Base-by-base conservation (phyloP, 2,888 invertebrate genomes). In the Odontocerum albicorne region DNA sequence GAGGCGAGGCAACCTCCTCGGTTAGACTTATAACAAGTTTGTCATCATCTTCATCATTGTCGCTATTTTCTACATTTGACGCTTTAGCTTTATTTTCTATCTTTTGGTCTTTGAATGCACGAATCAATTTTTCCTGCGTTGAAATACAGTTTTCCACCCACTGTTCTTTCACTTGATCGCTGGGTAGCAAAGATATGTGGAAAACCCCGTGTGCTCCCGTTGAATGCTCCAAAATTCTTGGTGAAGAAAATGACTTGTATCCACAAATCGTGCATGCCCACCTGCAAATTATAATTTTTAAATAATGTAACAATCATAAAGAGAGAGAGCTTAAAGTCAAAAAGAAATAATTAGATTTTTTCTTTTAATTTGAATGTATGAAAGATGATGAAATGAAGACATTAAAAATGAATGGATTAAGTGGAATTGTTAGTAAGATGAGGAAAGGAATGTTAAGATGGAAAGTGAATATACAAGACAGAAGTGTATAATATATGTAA, bases 181-280 rank as follows among this genome's bases (percentile, higher is more conserved):
- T 65, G 1, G 77, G 70, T 7, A 82, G 66, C 39, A 70, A 68
- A 1, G 72, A 67, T 0, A 73, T 71, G n/a, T 72, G 68, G 1
- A 66, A 67, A 13, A 67, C 66, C 2, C 70, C 64, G 62, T 84
- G 84, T 42, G 76, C 77, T 1, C 72, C 72, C 7, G 63, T 60
- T 57, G 80, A 56, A 64, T 87, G 86, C 1, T 78, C 79, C 17
- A 72, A 67, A 15, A 85, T 69, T 1, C 79, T 74, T 2, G 68
- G 71, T 57, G 73, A 76, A 62, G 81, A 82, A 60, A 83, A 80
- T 1, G 81, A 79, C 59, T 77, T 77, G 64, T 80, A 82, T 0
- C 76, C 71, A 64, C 87, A 87, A 1, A 73, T 66, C 13, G 71
- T 73, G 64, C 86, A 87, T 13, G 75, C 73, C 77, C 79, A 86